Evolutionary conservation across 2,113 vertebrate species (phyloP), one percentile per base, ranked within the genome.

Genomic region (Neolamprologus sp.): DNA sequence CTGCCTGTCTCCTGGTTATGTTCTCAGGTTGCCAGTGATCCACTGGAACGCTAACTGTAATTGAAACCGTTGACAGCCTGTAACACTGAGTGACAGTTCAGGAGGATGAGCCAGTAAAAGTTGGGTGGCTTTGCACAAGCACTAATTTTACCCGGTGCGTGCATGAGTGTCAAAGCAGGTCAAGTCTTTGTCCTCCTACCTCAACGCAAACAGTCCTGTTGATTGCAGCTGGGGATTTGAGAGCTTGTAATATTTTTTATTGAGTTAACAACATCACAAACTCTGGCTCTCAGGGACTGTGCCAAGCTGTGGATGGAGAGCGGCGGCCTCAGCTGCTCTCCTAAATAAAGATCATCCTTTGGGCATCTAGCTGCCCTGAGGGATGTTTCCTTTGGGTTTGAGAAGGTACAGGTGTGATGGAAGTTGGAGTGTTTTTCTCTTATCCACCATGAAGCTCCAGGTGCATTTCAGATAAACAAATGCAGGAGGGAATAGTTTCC

Each of bases 31-130:
- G 85, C 95, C 35, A 83, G 85, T 47, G 85, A 91, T 89, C 89
- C 83, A 75, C 9, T 85, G 93, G 92, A 96, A 96, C 84, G 89
- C 92, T 91, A 95, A 95, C 92, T 83, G 94, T 93, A 95, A 94
- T 93, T 8, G 91, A 95, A 93, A 94, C 94, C 79, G 89, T 92
- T 95, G 94, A 96, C 95, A 95, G 94, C 78, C 90, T 83, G 47
- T 86, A 92, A 95, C 80, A 83, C 37, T 94, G 95, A 96, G 82
- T 95, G 95, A 93, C 95, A 94, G 93, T 53, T 87, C 80, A 13
- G 49, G 75, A 75, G 90, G 89, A 92, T 42, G 35, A 54, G 80
- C 37, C 85, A 82, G 53, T 82, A 75, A 87, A 87, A 86, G 89
- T 83, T 87, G 87, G 87, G 33, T 37, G 88, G 85, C 91, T 93